phyloP scores from a whole-genome alignment of 2,113 vertebrate genomes.

The Actinemys pallida region DNA sequence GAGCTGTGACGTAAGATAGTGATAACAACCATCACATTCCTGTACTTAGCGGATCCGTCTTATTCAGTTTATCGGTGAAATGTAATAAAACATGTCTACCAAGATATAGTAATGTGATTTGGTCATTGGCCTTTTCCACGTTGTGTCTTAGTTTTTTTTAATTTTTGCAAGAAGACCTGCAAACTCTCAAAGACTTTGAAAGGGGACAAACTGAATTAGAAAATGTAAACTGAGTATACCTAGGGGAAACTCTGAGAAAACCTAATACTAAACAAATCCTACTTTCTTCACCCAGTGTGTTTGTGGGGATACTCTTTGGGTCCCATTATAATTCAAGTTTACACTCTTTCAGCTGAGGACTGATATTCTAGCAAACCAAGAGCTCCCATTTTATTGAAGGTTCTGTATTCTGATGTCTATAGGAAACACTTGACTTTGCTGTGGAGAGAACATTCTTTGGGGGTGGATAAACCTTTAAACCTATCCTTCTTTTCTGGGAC shows the following conservation, averaged over 20 bases:
- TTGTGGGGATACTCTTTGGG: neutral
- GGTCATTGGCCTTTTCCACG: neutral
- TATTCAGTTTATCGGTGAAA: neutral
- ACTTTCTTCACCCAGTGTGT: neutral
- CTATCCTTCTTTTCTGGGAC: neutral
- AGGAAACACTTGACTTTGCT: neutral
- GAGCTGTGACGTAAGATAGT: neutral
- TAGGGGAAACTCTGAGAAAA: constrained; percentile 15
- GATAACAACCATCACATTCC: neutral
- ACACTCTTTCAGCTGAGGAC: neutral
- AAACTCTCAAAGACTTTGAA: constrained; percentile 41
- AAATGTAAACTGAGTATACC: constrained; percentile 34
- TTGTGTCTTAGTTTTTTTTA: neutral
- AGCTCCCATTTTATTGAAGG: neutral
- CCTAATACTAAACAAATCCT: constrained; percentile 1
- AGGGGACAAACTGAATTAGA: constrained; percentile 8
- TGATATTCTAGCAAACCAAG: neutral
- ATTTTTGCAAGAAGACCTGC: constrained; percentile 19
- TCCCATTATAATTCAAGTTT: neutral
- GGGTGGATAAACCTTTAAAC: constrained; percentile 6
- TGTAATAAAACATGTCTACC: neutral
- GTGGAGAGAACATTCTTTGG: neutral
- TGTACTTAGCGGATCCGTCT: neutral
- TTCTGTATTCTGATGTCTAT: neutral
- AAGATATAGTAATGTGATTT: neutral